These are phyloP conservation scores for Globodera rostochiensis DNA, from an alignment of 1,140 invertebrate species.

Conservation along the genomic window DNA sequence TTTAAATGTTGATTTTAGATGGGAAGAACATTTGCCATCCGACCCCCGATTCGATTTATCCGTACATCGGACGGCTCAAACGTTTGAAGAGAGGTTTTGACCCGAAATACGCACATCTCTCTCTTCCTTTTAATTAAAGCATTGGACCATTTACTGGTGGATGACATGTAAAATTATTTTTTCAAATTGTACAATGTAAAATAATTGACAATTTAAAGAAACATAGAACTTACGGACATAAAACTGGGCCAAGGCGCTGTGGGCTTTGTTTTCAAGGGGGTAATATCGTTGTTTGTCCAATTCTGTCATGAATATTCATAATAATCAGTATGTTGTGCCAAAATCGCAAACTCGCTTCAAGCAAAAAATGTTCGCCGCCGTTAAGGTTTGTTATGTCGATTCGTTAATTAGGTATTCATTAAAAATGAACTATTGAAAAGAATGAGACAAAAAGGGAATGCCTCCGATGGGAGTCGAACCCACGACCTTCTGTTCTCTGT, in stretches of 20 bases:
- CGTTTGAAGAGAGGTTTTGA: conserved; percentile 52
- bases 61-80: conserved; percentile 55
- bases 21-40: conserved; percentile 61
- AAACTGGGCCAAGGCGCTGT: conserved; percentile 60
- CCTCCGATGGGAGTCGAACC: conserved; percentile 24
- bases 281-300: not conserved
- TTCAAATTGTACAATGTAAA: conserved; percentile 3
- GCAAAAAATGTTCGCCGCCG: conserved; percentile 60
- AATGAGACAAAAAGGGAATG: not conserved
- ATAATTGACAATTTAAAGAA: conserved; percentile 35
- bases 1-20: conserved; percentile 44
- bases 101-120: not conserved
- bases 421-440: not conserved
- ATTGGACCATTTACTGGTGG: conserved; percentile 50
- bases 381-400: conserved; percentile 44
- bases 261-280: conserved; percentile 60
- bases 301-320: no score
- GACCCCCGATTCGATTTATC: conserved; percentile 57
- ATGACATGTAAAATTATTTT: conserved; percentile 44
- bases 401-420: conserved; percentile 1
- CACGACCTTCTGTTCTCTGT: conserved; percentile 21
- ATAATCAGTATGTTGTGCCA: conserved; percentile 49
- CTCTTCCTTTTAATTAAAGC: conserved; percentile 33
- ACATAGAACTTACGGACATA: conserved; percentile 57
- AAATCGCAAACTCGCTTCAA: conserved; percentile 62